Evolutionary conservation across 2,113 vertebrate species (phyloP), one percentile per base, ranked within the genome.

Genomic region (Grus americana): DNA sequence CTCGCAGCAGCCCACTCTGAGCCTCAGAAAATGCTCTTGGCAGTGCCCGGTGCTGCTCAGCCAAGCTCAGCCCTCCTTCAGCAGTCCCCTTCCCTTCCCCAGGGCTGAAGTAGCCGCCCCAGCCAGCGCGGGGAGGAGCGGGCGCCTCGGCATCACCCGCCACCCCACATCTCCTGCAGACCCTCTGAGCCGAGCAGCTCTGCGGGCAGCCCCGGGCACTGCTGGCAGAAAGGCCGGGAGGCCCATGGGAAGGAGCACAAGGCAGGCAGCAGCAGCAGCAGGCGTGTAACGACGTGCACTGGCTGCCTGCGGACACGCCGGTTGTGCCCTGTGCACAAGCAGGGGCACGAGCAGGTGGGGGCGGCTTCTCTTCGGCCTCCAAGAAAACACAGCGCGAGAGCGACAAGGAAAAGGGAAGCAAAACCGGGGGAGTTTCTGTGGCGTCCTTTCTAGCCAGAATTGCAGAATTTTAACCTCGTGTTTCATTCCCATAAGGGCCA

Each of bases 51-150:
- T 44, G 58, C 40, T 61, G 58, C 70, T 59, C 30, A 44, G 57
- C n/a, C 13, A 19, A 42, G 74, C n/a, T 65, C 46, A 54, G 24
- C 79, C 29, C 36, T 26, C 34, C 57, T 40, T 47, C 3, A 0
- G 44, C 55, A 32, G 59, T 19, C 58, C 30, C 42, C 16, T 49
- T 79, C 49, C 65, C 52, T 67, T 46, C 29, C 46, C 50, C 1
- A 2, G 61, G 23, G 7, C 34, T 40, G 34, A 36, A 74, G 36
- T 42, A n/a, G 24, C 52, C 4, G 0, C 52, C 19, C 23, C 24
- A 38, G 58, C 29, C 1, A 0, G 46, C 0, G 0, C 1, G 0
- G 26, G n/a, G 15, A 49, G 44, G 50, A 84, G 63, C 1, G 4
- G 78, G 30, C 79, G 42, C 42, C 72, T 47, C 8, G 4, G 70